Percentiles rank a stretch among this genome's conserved stretches.
phyloP scores from a whole-genome alignment of 2,113 vertebrate species.

The Pleuronectes platessa region DNA sequence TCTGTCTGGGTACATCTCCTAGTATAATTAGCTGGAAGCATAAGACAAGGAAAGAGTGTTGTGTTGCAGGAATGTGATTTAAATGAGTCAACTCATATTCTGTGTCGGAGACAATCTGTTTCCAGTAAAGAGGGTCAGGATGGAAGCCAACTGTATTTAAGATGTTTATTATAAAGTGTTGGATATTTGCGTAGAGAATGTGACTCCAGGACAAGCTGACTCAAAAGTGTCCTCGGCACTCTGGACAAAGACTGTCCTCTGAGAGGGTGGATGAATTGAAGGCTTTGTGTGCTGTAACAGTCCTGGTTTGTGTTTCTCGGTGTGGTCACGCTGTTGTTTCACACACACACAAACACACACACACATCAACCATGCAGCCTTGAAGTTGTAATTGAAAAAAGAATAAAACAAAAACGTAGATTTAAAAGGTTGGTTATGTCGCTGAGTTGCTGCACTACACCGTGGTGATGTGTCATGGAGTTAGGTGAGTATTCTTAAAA shows the following conservation, averaged over 20 bases:
- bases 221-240: slow-evolving; percentile 22
- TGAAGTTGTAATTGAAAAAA: slow-evolving; percentile 8
- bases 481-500: background rate
- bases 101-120: background rate
- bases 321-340: slow-evolving; percentile 36
- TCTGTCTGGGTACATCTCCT: background rate
- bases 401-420: background rate
- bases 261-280: slow-evolving; percentile 54
- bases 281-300: slow-evolving; percentile 69
- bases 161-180: background rate
- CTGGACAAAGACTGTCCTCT: slow-evolving; percentile 59
- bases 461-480: background rate
- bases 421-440: background rate
- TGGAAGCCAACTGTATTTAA: background rate
- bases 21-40: no score
- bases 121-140: background rate
- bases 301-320: slow-evolving; percentile 39
- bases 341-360: background rate
- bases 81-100: background rate
- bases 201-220: slow-evolving; percentile 3
- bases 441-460: background rate
- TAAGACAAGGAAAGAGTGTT: no score
- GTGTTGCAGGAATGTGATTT: background rate
- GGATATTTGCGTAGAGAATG: background rate
- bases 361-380: slow-evolving; percentile 12